Evolutionary conservation across 35 echinoderm and acorn worm species (phyloP), one percentile per base, ranked within the genome.

Genomic region (Heliocidaris tuberculata): DNA sequence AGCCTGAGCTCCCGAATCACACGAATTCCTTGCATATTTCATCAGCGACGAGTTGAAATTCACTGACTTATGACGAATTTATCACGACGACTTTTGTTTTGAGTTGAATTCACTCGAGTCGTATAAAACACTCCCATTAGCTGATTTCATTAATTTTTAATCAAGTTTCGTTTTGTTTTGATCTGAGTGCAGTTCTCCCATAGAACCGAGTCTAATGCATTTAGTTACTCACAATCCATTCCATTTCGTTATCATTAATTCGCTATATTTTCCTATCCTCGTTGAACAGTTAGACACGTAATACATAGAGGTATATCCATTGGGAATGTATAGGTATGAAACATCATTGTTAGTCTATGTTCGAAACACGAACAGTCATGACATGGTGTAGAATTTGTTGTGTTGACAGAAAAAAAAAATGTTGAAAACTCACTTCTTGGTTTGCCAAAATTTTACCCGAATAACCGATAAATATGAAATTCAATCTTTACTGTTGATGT

Each of bases 121-220:
- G 31, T 48, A 48, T 89, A 48, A 48, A 89, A 48, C 31, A 47
- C 87, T 27, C 47, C 87, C 87, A 89, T 89, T 89, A 89, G 87
- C 47, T 89, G 87, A 89, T 89, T 89, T 89, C 87, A 89, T 89
- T 47, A 89, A 89, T 89, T 89, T 89, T 47, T 48, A 47, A 89
- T 89, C 31, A 15, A 27, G 31, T 89, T 32, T 48, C 87, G 87
- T 89, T 89, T 89, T 89, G 87, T 89, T 89, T 89, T 6, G 31
- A 48, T 89, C 47, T 19, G 87, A 11, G 32, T 89, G 47, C 47
- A 13, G 17, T 89, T 89, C 87, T 32, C 5, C 32, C 21, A 19
- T 56, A 78, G 65, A 5, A 78, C 27, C 21, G 65, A 78, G 65
- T 78, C 19, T 78, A 78, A 78, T 78, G 65, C 65, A 78, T 78